phyloP scores from a whole-genome alignment of 2,888 invertebrate genomes.

The Thysanoteuthis rhombus region DNA sequence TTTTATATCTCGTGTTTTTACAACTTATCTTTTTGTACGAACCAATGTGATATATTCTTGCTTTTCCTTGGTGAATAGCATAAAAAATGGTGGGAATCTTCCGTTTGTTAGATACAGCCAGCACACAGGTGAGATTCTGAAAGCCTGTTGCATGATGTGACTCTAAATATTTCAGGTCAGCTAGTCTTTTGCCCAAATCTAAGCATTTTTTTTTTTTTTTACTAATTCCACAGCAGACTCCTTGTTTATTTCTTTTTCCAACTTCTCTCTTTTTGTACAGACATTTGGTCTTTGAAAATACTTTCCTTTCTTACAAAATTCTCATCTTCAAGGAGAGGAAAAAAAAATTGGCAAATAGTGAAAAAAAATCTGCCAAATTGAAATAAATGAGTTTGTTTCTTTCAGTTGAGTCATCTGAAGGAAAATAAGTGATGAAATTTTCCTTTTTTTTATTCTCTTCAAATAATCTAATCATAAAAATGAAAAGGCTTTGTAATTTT shows the following conservation, averaged over 20 bases:
- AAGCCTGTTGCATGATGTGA: not conserved
- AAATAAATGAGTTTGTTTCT: no score
- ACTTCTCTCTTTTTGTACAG: not conserved
- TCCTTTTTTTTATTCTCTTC: no score
- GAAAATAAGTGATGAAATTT: no score
- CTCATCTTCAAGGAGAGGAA: not conserved
- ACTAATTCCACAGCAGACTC: not conserved
- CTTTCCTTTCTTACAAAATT: not conserved
- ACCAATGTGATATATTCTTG: not conserved
- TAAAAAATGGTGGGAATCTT: no score
- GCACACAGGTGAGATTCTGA: not conserved
- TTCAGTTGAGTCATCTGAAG: no score
- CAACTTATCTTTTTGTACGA: not conserved
- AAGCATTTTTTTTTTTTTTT: not conserved
- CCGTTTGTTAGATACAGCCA: not conserved
- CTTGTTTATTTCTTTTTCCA: not conserved
- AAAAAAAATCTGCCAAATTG: no score
- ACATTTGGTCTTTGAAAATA: not conserved
- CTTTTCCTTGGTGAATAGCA: conserved; percentile 12
- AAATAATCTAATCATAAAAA: no score
- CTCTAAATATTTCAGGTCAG: not conserved
- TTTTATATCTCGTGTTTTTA: no score
- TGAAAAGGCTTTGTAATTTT: no score
- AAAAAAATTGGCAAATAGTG: not conserved
- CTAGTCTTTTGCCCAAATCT: not conserved